Evolutionary conservation across 2,113 vertebrate species (phyloP).

Genomic region (Brachypteracias leptosomus): DNA sequence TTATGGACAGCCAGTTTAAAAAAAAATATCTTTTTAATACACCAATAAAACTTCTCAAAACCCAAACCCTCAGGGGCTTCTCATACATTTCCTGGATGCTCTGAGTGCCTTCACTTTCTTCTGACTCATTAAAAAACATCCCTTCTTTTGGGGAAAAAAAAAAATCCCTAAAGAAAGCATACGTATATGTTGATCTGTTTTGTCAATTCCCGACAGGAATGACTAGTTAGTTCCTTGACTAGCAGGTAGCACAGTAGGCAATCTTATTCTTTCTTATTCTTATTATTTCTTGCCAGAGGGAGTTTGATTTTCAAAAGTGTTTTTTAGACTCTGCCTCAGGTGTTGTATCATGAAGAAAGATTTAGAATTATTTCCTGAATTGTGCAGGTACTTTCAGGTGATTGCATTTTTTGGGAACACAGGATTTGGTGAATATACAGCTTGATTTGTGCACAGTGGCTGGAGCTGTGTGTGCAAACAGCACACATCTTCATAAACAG

Average conservation of each 20-base stretch:
- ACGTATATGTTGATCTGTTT: neutral
- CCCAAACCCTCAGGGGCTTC: neutral
- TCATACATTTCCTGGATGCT: neutral
- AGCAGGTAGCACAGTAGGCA: neutral
- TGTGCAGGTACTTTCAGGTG: neutral
- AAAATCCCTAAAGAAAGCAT: too few relatives aligned
- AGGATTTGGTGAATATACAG: neutral
- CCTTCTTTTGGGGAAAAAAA: too few relatives aligned
- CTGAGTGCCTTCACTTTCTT: neutral
- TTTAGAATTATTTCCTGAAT: neutral
- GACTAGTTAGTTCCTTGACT: neutral
- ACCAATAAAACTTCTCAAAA: neutral
- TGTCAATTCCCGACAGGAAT: neutral
- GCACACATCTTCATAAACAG: accelerated
- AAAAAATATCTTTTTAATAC: neutral
- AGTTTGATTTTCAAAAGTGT: neutral
- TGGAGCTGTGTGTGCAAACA: neutral
- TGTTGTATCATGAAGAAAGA: neutral
- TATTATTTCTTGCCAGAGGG: neutral
- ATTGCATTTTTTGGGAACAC: neutral
- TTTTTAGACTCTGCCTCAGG: neutral
- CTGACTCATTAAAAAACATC: neutral
- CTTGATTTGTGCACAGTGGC: neutral
- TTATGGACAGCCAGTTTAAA: neutral
- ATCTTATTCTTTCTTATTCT: neutral